Evolutionary conservation across 2,797 vertebrate genomes (phyloP), one percentile per base, ranked within the genome.

Genomic region (Toxotes lorentzi): DNA sequence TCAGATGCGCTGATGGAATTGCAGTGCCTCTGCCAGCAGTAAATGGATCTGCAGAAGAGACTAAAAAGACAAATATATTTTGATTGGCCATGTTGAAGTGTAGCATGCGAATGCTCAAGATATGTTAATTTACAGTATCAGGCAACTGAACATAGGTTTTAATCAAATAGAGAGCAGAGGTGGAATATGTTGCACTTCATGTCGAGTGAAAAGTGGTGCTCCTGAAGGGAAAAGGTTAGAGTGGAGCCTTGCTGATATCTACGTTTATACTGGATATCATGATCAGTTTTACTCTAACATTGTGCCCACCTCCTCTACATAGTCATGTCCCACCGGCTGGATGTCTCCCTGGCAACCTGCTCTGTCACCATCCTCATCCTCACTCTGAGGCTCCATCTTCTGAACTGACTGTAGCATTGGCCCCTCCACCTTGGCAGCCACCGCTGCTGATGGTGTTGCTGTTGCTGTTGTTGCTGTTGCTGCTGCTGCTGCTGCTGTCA

Each of bases 251-350:
- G 34, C 34, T 6, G 34, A 8, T 58, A 19, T 12, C 3, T n/a
- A 13, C 1, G 21, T 23, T 59, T 16, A 60, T n/a, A 30, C 2
- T 24, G 14, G 24, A 47, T 2, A 76, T 1, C 1, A 21, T 17
- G 14, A 60, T 16, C 0, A 7, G 21, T 70, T 30, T 57, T 19
- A 8, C 24, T 54, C 11, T 54, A 0, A 9, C 51, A 68, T 59
- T 30, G 57, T 16, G 17, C 84, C 56, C 73, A 97, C 96, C 94
- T 97, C 95, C 86, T 96, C 95, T 21, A 96, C 92, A 0, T 93
- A 95, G 84, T 95, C 93, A 0, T 91, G 94, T 65, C 95, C 96
- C 56, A 95, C 94, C 0, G 95, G 94, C 35, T 95, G 93, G 4
- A 93, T 88, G 24, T 95, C 95, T 16, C 92, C 92, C 38, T 87